These are phyloP conservation scores for Menidia beryllina DNA, from an alignment of 2,113 vertebrate genomes.

Conservation along the genomic window DNA sequence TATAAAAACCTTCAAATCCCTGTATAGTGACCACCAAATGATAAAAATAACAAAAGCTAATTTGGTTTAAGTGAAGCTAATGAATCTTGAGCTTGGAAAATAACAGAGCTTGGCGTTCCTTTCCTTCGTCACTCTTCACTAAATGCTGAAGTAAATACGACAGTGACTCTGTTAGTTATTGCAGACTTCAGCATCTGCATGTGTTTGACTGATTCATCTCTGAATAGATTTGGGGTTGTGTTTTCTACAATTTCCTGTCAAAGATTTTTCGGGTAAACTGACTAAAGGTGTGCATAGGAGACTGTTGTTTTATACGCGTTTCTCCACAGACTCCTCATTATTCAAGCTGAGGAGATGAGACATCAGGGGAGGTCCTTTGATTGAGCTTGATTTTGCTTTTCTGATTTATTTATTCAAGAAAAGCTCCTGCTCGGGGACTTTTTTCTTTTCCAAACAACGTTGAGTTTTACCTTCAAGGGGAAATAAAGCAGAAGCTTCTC, in stretches of 20 bases:
- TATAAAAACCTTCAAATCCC: no score
- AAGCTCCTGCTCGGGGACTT: slow-evolving; percentile 44
- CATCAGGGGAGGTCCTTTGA: slow-evolving; percentile 26
- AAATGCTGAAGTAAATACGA: background rate
- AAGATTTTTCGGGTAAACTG: slow-evolving; percentile 9
- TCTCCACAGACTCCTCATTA: slow-evolving; percentile 53
- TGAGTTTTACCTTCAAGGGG: slow-evolving; percentile 54
- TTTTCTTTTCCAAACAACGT: slow-evolving; percentile 25
- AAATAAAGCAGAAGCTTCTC: slow-evolving; percentile 38
- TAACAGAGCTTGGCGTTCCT: no score
- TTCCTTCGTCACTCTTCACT: background rate
- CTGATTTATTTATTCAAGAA: slow-evolving; percentile 46
- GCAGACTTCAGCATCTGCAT: slow-evolving; percentile 12
- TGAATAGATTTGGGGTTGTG: background rate
- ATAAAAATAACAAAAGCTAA: no score
- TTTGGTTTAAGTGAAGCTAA: background rate
- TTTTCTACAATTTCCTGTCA: background rate
- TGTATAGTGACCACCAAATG: no score
- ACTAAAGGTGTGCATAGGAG: slow-evolving; percentile 2
- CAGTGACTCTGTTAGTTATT: background rate
- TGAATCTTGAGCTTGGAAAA: background rate
- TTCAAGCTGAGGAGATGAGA: slow-evolving; percentile 12
- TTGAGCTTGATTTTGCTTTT: slow-evolving; percentile 45
- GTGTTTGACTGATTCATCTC: slow-evolving; percentile 6
- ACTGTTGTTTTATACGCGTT: slow-evolving; percentile 47